Evolutionary conservation across 2,888 invertebrate genomes (phyloP).

Genomic region (Lymantria monacha): DNA sequence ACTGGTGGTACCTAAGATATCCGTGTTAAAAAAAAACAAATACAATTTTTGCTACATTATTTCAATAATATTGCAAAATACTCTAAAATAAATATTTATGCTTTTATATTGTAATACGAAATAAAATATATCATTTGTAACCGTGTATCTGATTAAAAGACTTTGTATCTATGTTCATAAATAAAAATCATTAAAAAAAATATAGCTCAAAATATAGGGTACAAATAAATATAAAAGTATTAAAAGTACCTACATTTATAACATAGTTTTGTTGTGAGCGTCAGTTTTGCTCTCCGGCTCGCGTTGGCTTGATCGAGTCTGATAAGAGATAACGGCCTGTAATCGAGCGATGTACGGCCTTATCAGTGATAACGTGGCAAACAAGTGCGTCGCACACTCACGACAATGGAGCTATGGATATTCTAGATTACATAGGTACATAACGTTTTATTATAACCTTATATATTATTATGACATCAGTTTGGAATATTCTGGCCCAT

Average conservation of each 20-base stretch:
- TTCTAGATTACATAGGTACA: slow-evolving; percentile 60
- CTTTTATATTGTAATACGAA: neutral
- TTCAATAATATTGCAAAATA: too few relatives aligned
- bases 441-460: slow-evolving; percentile 21
- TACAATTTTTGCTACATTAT: too few relatives aligned
- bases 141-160: too few relatives aligned
- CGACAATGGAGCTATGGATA: slow-evolving; percentile 51
- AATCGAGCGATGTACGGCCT: slow-evolving; percentile 73
- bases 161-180: too few relatives aligned
- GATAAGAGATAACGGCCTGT: slow-evolving; percentile 69
- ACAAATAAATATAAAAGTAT: neutral
- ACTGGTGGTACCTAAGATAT: too few relatives aligned
- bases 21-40: too few relatives aligned
- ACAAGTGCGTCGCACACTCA: slow-evolving; percentile 58
- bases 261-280: slow-evolving; percentile 1
- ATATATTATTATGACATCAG: neutral
- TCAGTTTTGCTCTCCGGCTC: slow-evolving; percentile 6
- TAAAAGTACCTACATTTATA: slow-evolving; percentile 6
- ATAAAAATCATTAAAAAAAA: neutral
- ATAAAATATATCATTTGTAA: too few relatives aligned
- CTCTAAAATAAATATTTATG: too few relatives aligned
- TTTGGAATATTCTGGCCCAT: neutral
- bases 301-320: slow-evolving; percentile 57
- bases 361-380: slow-evolving; percentile 74
- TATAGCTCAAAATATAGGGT: neutral